Conservation (phyloP, 2,113 vertebrate species). For the Helogale parvula region DNA sequence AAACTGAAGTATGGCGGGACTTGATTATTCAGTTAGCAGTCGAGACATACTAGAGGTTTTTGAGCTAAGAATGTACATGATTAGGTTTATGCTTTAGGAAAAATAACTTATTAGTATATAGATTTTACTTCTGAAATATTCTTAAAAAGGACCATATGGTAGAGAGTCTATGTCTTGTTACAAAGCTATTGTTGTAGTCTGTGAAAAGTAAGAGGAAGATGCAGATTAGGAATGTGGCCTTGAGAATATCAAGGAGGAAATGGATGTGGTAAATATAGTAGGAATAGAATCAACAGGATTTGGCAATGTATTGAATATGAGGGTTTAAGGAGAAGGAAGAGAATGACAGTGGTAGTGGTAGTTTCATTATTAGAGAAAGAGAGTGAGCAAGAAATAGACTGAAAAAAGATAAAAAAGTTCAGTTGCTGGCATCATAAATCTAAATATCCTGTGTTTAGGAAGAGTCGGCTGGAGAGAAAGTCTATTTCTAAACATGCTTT, state of each 20-base stretch:
- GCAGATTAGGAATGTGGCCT: neutral
- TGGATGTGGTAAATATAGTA: neutral
- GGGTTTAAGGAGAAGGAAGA: neutral
- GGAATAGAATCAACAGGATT: neutral
- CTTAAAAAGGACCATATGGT: neutral
- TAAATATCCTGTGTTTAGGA: neutral
- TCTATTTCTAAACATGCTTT: neutral
- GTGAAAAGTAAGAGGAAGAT: neutral
- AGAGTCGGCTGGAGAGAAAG: neutral
- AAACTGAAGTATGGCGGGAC: neutral
- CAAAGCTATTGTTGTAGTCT: neutral
- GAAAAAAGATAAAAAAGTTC: neutral
- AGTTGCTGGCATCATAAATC: neutral
- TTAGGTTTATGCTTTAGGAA: neutral
- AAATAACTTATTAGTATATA: neutral
- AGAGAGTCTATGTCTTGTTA: neutral
- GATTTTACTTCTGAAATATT: neutral
- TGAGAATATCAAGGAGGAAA: neutral
- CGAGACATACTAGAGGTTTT: neutral
- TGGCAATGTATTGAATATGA: neutral
- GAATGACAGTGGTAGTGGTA: neutral
- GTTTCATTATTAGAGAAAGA: neutral
- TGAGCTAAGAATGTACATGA: neutral
- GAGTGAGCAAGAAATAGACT: neutral
- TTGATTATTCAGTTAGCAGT: neutral